Evolutionary conservation across 1,140 invertebrate species (phyloP).

Genomic region (Atta cephalotes): DNA sequence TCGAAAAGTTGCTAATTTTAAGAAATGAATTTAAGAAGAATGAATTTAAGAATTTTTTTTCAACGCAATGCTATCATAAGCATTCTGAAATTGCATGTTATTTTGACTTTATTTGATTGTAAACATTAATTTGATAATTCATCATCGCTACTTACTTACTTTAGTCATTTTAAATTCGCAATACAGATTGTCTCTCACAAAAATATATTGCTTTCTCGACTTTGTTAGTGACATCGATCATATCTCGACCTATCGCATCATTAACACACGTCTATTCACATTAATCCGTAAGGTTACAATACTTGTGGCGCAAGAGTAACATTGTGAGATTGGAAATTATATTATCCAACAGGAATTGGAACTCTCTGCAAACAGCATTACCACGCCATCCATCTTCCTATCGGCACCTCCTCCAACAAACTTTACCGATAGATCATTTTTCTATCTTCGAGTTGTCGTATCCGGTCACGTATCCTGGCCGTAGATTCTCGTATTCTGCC

Average conservation of each 20-base stretch:
- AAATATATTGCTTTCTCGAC: slow-evolving; percentile 1
- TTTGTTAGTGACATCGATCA: slow-evolving; percentile 48
- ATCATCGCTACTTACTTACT: neutral
- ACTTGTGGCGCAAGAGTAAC: slow-evolving; percentile 58
- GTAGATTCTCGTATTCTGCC: slow-evolving; percentile 37
- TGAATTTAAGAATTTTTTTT: too few species aligned
- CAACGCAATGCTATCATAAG: too few species aligned
- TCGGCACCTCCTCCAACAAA: slow-evolving; percentile 62
- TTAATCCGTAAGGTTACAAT: slow-evolving; percentile 47
- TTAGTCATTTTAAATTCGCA: neutral
- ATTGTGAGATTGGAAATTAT: slow-evolving; percentile 58
- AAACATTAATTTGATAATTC: neutral
- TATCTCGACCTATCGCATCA: slow-evolving; percentile 29
- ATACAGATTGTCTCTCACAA: neutral
- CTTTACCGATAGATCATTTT: slow-evolving; percentile 64
- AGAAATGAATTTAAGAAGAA: too few species aligned
- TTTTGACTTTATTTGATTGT: neutral
- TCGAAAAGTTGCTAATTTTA: too few species aligned
- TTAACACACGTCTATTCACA: slow-evolving; percentile 35
- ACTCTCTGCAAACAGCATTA: slow-evolving; percentile 63
- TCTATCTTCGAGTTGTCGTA: slow-evolving; percentile 63
- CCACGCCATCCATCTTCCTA: slow-evolving; percentile 70
- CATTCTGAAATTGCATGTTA: neutral
- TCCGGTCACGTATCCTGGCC: slow-evolving; percentile 52
- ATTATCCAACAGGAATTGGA: slow-evolving; percentile 60